Percentiles rank a stretch among this genome's conserved stretches.
These are phyloP conservation scores for Gorsachius magnificus DNA, from an alignment of 2,797 vertebrate genomes.

Conservation along the genomic window DNA sequence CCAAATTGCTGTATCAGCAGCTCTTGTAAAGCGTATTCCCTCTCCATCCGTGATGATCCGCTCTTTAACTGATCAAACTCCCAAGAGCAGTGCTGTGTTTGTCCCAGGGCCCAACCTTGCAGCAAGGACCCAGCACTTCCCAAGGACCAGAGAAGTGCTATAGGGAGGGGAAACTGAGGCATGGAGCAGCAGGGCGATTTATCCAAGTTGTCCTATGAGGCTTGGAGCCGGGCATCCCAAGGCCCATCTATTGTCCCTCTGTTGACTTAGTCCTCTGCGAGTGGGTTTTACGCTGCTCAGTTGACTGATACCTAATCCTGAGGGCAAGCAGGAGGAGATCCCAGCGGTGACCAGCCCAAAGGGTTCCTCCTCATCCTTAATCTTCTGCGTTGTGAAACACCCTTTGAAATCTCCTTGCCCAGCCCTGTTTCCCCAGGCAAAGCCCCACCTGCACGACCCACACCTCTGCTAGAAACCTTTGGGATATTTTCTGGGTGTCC, in stretches of 20 bases:
- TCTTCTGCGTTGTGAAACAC: neutral
- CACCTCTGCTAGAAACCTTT: neutral
- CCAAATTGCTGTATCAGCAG: rapidly evolving
- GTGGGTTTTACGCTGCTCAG: neutral
- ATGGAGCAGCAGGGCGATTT: rapidly evolving
- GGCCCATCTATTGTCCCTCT: neutral
- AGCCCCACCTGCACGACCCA: neutral
- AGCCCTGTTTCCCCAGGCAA: neutral
- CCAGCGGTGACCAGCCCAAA: neutral
- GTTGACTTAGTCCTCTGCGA: neutral
- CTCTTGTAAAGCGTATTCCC: neutral
- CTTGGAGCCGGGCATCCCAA: neutral
- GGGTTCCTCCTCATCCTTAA: neutral
- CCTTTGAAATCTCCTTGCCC: neutral
- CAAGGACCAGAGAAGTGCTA: neutral
- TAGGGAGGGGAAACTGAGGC: neutral
- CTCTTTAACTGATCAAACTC: rapidly evolving
- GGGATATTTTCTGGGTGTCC: neutral
- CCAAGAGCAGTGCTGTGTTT: neutral
- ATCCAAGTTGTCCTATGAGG: neutral
- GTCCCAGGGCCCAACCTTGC: too few relatives aligned
- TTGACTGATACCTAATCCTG: neutral
- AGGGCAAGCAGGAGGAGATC: neutral
- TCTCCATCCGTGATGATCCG: rapidly evolving
- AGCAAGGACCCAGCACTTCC: neutral